Evolutionary conservation across 2,797 vertebrate genomes (phyloP).

Genomic region (Pteropus rufus): DNA sequence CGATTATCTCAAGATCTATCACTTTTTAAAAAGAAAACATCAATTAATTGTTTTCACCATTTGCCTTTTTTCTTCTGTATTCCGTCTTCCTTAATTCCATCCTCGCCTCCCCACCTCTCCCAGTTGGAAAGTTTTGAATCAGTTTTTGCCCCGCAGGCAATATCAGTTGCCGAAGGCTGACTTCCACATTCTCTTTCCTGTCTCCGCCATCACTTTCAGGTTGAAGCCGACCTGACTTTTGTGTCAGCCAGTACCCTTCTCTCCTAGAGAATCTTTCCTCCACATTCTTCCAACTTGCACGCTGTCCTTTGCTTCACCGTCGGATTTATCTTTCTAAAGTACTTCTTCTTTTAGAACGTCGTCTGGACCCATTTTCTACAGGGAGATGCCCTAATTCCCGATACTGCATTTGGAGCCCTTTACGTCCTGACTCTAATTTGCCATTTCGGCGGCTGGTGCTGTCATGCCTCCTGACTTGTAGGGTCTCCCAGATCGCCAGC

Average conservation of each 20-base stretch:
- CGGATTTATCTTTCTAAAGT: neutral
- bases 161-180: neutral
- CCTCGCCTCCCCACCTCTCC: neutral
- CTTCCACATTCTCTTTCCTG: neutral
- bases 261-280: neutral
- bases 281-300: neutral
- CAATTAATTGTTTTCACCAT: neutral
- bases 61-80: neutral
- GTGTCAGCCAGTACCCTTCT: rapidly evolving
- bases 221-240: neutral
- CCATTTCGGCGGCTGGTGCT: neutral
- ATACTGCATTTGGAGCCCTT: neutral
- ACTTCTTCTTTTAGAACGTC: neutral
- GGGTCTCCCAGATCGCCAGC: neutral
- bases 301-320: neutral
- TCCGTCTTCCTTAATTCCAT: neutral
- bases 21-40: neutral
- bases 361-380: neutral
- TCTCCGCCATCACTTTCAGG: neutral
- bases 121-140: neutral
- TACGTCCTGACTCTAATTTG: too few species aligned
- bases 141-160: neutral
- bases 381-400: neutral
- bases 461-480: neutral
- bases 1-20: too few species aligned